Percentiles rank a stretch among this genome's conserved stretches.
Evolutionary conservation across 2,888 invertebrate genomes (phyloP).

Genomic region (Acronicta aceris): DNA sequence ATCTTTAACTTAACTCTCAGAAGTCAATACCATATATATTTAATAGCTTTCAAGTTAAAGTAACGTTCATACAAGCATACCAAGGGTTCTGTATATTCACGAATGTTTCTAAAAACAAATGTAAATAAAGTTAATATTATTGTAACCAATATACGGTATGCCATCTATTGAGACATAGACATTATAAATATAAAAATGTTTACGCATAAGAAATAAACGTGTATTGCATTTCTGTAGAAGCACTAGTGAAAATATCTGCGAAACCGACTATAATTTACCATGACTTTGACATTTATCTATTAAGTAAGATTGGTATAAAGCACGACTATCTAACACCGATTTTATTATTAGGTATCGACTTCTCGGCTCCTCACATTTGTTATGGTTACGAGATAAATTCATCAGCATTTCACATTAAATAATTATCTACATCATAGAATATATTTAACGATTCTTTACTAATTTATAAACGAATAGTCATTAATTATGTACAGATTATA

Average conservation of each 20-base stretch:
- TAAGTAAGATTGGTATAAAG: constrained; percentile 48
- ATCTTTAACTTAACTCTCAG: constrained; percentile 50
- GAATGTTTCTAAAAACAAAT: too few species aligned
- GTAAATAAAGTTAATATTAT: too few species aligned
- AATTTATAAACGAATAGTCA: background rate
- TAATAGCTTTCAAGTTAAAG: constrained; percentile 24
- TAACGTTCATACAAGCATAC: constrained; percentile 1
- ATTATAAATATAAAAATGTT: constrained; percentile 24
- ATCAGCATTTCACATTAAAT: constrained; percentile 10
- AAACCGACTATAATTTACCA: constrained; percentile 48
- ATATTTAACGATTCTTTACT: constrained; percentile 3
- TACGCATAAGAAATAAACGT: constrained; percentile 32
- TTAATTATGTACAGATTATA: constrained; percentile 5
- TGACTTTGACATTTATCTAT: constrained; percentile 55
- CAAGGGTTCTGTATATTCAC: background rate
- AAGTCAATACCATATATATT: constrained; percentile 33
- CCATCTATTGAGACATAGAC: background rate
- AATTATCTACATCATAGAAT: background rate
- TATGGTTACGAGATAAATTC: constrained; percentile 12
- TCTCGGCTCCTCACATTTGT: constrained; percentile 24
- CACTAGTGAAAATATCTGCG: constrained; percentile 40
- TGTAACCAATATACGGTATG: too few species aligned
- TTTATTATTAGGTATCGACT: constrained; percentile 35
- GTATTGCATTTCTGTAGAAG: constrained; percentile 32
- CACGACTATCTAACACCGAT: constrained; percentile 34